Conservation (phyloP, 2,888 invertebrate genomes). For the Sinhomidia bicolor region DNA sequence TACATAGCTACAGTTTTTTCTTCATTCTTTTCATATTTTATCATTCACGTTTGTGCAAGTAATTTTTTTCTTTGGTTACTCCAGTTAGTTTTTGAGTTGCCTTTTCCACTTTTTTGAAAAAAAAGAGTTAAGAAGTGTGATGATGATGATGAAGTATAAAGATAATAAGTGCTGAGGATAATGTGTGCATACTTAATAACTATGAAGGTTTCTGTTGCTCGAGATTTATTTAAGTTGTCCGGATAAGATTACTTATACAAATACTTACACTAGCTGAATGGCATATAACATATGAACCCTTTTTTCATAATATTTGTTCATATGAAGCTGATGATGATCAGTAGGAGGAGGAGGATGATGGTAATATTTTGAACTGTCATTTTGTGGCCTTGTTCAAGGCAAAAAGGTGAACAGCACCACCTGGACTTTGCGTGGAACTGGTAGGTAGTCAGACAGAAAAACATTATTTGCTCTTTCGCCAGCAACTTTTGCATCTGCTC, state of each 20-base stretch:
- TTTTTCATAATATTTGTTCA: conserved; percentile 40
- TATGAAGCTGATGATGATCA: background rate
- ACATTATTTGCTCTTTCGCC: conserved; percentile 44
- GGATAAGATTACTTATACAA: conserved; percentile 38
- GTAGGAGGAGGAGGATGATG: too few relatives aligned
- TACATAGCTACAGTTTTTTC: background rate
- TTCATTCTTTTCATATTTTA: conserved; percentile 37
- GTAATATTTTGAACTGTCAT: conserved; percentile 27
- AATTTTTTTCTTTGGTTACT: conserved; percentile 32
- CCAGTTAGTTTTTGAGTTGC: conserved; percentile 30
- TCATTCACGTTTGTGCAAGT: conserved; percentile 59
- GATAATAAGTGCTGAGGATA: conserved; percentile 39
- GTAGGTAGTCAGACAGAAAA: conserved; percentile 39
- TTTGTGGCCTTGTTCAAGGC: conserved; percentile 75
- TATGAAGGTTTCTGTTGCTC: conserved; percentile 52
- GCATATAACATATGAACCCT: conserved; percentile 34
- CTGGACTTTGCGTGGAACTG: conserved; percentile 69
- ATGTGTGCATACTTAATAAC: conserved; percentile 67
- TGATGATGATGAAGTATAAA: conserved; percentile 39
- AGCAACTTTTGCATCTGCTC: conserved; percentile 44
- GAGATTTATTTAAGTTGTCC: conserved; percentile 24
- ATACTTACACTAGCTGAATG: conserved; percentile 7
- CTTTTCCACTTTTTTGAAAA: background rate
- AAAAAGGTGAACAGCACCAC: conserved; percentile 70
- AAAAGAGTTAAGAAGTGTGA: background rate